Evolutionary conservation across 2,888 invertebrate genomes (phyloP), one percentile per base, ranked within the genome.

Genomic region (Hypselothyrea guttata): DNA sequence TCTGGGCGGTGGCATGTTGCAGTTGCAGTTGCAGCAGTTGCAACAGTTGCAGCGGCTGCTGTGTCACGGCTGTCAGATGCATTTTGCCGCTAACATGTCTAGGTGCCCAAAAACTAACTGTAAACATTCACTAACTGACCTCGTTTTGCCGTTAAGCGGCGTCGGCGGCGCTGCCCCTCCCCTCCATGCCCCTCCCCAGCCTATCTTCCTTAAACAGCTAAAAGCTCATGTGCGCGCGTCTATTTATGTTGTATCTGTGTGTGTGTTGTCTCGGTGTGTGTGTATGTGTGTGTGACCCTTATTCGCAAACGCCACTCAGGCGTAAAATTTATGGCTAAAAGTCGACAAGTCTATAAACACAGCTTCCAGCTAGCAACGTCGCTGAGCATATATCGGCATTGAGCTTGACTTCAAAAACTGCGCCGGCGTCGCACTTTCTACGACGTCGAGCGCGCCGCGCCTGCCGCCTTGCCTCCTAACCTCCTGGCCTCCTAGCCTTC

Each of bases 241-340:
- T 66, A 53, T 53, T 12, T 47, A 33, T 55, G 41, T 44, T 47
- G 27, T 28, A 18, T 42, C 45, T 58, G 22, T 61, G 56, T 60
- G 42, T 75, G 63, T 53, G 51, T 70, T n/a, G n/a, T n/a, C n/a
- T n/a, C n/a, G n/a, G 47, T 42, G 40, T 42, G 12, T 18, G 27
- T 51, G 30, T 56, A 40, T 45, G 33, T 53, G 53, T 83, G 60
- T 83, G 77, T 82, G 81, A 82, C 81, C 81, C 81, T 82, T 82
- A 76, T 82, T 85, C 77, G 84, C 86, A 81, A 22, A 84, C 74
- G 77, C 69, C 77, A 77, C 67, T 82, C 77, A 74, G 86, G 81
- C 86, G 86, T 82, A 85, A 85, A 82, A 85, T 82, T 85, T 82
- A 85, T 82, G 86, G 81, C 84, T 74, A 84, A 82, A 85, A 74